phyloP scores from a whole-genome alignment of 2,888 invertebrate species.

The Lysandra coridon region DNA sequence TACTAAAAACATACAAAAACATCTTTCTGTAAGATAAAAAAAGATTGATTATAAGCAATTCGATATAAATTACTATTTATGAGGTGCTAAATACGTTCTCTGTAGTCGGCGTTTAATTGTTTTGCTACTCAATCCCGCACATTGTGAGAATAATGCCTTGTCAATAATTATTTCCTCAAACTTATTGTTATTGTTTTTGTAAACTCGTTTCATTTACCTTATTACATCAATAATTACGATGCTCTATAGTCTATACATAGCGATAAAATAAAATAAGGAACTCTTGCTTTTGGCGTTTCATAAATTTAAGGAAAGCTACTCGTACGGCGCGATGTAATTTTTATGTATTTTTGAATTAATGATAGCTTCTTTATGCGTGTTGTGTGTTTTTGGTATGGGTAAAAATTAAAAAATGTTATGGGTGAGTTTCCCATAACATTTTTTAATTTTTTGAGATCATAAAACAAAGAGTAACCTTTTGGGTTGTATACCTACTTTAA shows the following conservation, averaged over 20 bases:
- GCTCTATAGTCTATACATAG: not conserved
- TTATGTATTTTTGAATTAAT: not conserved
- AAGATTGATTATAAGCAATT: not conserved
- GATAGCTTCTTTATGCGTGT: no score
- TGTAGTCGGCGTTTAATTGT: not conserved
- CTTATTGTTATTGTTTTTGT: slow-evolving; percentile 16
- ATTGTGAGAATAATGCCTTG: slow-evolving; percentile 17
- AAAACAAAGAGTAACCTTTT: no score
- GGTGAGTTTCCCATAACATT: no score
- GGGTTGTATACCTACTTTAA: no score
- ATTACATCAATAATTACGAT: not conserved
- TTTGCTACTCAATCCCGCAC: not conserved
- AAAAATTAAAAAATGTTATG: no score
- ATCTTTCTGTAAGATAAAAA: not conserved
- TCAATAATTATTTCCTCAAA: slow-evolving; percentile 14
- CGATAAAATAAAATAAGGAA: not conserved
- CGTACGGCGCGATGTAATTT: not conserved
- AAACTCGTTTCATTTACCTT: not conserved
- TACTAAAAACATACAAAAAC: not conserved
- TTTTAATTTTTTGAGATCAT: no score
- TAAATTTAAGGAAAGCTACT: not conserved
- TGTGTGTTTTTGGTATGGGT: no score
- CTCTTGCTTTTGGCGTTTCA: not conserved
- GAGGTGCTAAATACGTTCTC: not conserved
- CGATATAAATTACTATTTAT: not conserved